Conservation (phyloP, 2,797 vertebrate genomes). For the Enteromius argenteus region DNA sequence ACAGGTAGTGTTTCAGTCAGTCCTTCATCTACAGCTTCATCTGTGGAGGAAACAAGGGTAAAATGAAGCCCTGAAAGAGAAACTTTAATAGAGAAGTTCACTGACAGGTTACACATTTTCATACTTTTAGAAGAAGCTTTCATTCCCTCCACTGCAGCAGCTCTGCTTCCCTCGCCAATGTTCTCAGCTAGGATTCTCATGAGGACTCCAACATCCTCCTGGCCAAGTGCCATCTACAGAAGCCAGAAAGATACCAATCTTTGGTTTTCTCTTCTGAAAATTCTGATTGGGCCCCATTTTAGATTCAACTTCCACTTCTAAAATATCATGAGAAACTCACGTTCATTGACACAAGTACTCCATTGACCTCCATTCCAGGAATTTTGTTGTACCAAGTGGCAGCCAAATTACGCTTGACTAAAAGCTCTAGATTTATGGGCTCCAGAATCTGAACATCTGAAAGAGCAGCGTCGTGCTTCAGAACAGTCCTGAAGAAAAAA, state of each 20-base stretch:
- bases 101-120: not conserved
- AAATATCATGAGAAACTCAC: conserved; percentile 74
- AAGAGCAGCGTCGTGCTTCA: conserved; percentile 71
- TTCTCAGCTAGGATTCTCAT: conserved; percentile 92
- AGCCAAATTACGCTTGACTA: conserved; percentile 88
- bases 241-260: not conserved
- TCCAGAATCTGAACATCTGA: conserved; percentile 87
- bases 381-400: conserved; percentile 88
- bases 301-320: not conserved
- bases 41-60: conserved; percentile 56
- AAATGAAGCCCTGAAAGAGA: conserved; percentile 1
- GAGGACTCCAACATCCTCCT: conserved; percentile 90
- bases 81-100: not conserved
- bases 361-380: conserved; percentile 86
- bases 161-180: conserved; percentile 83
- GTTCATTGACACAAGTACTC: conserved; percentile 86
- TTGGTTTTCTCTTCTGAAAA: not conserved
- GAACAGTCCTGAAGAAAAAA: conserved; percentile 73
- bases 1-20: conserved; percentile 39
- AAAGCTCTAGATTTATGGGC: conserved; percentile 90
- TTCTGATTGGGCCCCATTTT: not conserved
- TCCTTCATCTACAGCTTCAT: conserved; percentile 61
- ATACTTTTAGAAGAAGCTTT: conserved; percentile 28
- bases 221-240: conserved; percentile 84
- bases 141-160: conserved; percentile 74